Evolutionary conservation across 2,888 invertebrate genomes (phyloP).

Genomic region (Eudemis profundana): DNA sequence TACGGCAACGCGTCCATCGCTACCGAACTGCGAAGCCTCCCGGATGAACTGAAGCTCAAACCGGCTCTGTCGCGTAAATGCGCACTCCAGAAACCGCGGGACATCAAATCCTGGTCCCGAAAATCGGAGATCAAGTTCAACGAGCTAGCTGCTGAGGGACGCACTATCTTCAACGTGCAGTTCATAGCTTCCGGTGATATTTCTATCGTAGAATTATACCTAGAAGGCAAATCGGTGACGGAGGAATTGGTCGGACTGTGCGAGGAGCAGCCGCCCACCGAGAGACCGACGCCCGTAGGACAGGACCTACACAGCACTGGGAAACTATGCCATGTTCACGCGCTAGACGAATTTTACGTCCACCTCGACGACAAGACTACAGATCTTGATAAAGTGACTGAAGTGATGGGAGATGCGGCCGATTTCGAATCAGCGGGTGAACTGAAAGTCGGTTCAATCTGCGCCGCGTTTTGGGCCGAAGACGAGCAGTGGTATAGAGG

Average conservation of each 20-base stretch:
- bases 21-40: constrained; percentile 84
- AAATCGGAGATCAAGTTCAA: constrained; percentile 88
- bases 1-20: constrained; percentile 87
- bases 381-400: constrained; percentile 86
- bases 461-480: constrained; percentile 88
- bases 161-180: constrained; percentile 88
- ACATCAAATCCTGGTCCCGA: constrained; percentile 87
- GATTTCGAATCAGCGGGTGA: constrained; percentile 81
- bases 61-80: constrained; percentile 87
- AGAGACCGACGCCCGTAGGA: constrained; percentile 74
- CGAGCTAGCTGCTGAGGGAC: constrained; percentile 88
- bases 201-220: constrained; percentile 86
- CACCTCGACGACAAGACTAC: constrained; percentile 85
- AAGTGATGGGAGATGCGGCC: constrained; percentile 80
- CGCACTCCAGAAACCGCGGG: constrained; percentile 85
- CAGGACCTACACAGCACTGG: constrained; percentile 82
- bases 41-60: constrained; percentile 85
- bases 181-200: constrained; percentile 88
- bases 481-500: constrained; percentile 89
- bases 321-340: constrained; percentile 88
- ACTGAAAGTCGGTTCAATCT: constrained; percentile 85
- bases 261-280: constrained; percentile 68
- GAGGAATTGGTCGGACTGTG: constrained; percentile 85
- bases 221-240: constrained; percentile 87
- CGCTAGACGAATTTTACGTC: constrained; percentile 90